Evolutionary conservation across 2,888 invertebrate species (phyloP).

Genomic region (Cacoxenus indagator): DNA sequence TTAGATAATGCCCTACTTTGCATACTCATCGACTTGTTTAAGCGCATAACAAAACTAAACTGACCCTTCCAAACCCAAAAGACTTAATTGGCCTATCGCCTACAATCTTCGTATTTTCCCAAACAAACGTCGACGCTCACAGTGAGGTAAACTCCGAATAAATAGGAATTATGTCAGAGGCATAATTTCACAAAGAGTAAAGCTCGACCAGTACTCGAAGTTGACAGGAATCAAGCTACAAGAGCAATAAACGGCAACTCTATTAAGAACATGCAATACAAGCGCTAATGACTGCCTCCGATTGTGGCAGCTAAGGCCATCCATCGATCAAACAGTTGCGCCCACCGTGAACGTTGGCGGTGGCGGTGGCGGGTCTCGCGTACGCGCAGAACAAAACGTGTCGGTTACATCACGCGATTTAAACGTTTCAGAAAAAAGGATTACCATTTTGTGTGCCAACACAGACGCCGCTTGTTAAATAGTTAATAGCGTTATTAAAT

Average conservation of each 20-base stretch:
- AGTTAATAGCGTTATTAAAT: not conserved
- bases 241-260: constrained; percentile 30
- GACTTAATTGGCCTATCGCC: not conserved
- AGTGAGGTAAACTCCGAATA: constrained; percentile 50
- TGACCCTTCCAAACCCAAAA: not conserved
- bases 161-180: constrained; percentile 59
- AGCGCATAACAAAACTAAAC: not conserved
- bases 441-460: not conserved
- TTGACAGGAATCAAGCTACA: constrained; percentile 29
- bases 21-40: no score
- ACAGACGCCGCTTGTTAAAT: not conserved
- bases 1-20: no score
- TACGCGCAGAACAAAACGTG: constrained; percentile 34
- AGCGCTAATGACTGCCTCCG: constrained; percentile 27
- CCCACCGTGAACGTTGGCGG: no score
- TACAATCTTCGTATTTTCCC: constrained; percentile 10
- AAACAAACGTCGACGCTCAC: not conserved
- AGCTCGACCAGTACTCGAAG: not conserved
- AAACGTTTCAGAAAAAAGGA: not conserved
- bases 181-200: constrained; percentile 45
- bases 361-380: not conserved
- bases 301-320: constrained; percentile 28
- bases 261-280: constrained; percentile 29
- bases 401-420: constrained; percentile 54
- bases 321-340: constrained; percentile 58